Conservation (phyloP, 2,888 invertebrate species). For the Chymomyza amoena region DNA sequence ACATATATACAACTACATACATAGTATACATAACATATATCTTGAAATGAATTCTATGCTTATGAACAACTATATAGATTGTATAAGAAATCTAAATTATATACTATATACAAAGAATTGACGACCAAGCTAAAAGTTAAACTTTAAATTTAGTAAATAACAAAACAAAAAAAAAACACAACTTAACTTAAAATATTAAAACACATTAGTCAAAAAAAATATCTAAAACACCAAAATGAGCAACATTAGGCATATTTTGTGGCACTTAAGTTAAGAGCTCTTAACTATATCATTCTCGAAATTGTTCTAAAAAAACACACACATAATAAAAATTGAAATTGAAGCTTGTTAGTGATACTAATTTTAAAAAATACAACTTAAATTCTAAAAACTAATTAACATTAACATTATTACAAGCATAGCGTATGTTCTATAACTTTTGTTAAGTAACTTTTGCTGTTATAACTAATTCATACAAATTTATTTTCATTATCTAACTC, state of each 20-base stretch:
- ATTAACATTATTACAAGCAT: background rate
- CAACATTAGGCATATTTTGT: background rate
- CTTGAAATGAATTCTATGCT: conserved; percentile 45
- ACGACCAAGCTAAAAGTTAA: conserved; percentile 69
- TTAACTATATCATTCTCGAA: conserved; percentile 15
- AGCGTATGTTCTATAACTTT: background rate
- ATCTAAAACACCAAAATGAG: background rate
- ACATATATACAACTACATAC: conserved; percentile 6
- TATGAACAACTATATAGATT: conserved; percentile 24
- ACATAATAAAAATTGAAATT: conserved; percentile 24
- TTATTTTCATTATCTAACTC: background rate
- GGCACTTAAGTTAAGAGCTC: conserved; percentile 18
- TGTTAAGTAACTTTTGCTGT: background rate
- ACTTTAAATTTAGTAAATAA: conserved; percentile 53
- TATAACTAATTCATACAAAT: background rate
- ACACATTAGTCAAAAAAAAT: conserved; percentile 16
- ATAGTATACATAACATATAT: conserved; percentile 10
- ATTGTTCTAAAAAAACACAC: conserved; percentile 16
- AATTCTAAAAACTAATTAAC: background rate
- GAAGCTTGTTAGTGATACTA: conserved; percentile 79
- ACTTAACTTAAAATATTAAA: conserved; percentile 43
- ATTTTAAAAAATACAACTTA: conserved; percentile 64
- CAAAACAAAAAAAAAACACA: conserved; percentile 13
- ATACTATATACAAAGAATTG: conserved; percentile 43
- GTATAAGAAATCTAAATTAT: conserved; percentile 20